phyloP scores from a whole-genome alignment of 2,113 vertebrate genomes.

The Taxidea taxus region DNA sequence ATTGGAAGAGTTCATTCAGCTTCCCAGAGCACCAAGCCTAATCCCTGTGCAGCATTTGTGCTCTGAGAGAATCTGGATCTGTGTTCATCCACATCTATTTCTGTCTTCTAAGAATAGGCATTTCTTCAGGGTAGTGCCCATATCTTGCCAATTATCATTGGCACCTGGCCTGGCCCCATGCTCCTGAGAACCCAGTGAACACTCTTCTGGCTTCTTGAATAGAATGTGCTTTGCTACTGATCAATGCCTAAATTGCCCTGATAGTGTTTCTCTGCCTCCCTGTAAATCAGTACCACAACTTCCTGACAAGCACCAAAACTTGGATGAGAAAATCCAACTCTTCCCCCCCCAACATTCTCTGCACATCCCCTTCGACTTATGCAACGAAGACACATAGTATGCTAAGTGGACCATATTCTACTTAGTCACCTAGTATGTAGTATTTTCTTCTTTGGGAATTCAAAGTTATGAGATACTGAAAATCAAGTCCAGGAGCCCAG shows the following conservation, averaged over 20 bases:
- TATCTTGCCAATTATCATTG: background rate
- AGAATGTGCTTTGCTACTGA: background rate
- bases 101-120: constrained; percentile 38
- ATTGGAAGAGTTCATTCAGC: constrained; percentile 61
- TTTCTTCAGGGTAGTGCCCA: background rate
- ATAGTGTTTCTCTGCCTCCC: background rate
- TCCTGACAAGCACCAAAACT: background rate
- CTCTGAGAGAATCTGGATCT: constrained; percentile 58
- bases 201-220: background rate
- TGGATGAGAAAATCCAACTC: background rate
- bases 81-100: constrained; percentile 40
- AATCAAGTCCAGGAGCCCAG: background rate
- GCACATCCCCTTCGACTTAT: background rate
- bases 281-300: background rate
- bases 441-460: background rate
- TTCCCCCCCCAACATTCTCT: background rate
- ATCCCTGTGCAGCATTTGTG: constrained; percentile 33
- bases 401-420: background rate
- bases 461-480: background rate
- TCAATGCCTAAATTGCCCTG: background rate
- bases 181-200: background rate
- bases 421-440: background rate
- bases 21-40: constrained; percentile 23
- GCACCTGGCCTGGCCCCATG: background rate
- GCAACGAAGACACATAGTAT: rapidly evolving